phyloP scores from a whole-genome alignment of 2,113 vertebrate species.

The Scophthalmus maximus region DNA sequence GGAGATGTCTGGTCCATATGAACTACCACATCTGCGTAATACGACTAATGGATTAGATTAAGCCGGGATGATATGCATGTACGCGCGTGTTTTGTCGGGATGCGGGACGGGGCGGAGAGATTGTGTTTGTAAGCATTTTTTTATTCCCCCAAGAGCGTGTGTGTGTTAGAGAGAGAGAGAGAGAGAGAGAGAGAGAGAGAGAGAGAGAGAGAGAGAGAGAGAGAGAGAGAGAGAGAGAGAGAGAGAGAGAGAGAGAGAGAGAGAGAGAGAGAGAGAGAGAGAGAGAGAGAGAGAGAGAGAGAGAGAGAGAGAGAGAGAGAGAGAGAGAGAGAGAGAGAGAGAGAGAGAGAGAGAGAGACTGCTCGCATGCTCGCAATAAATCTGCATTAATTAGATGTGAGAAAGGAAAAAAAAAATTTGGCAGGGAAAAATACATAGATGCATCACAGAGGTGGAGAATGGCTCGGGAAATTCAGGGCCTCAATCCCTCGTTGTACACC shows the following conservation, averaged over 20 bases:
- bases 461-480: background rate
- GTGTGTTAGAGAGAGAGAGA: constrained; percentile 3
- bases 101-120: constrained; percentile 42
- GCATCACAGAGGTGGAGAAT: constrained; percentile 23
- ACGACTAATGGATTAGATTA: constrained; percentile 79
- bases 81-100: constrained; percentile 6
- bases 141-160: constrained; percentile 32
- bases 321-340: background rate
- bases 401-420: constrained; percentile 33
- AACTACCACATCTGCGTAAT: constrained; percentile 63
- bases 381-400: constrained; percentile 56
- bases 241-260: background rate
- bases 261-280: background rate
- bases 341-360: background rate
- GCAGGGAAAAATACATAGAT: constrained; percentile 27
- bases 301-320: background rate
- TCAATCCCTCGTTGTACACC: constrained; percentile 1
- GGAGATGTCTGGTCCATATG: constrained; percentile 48
- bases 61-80: constrained; percentile 55
- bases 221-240: background rate
- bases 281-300: background rate
- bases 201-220: background rate
- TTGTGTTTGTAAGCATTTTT: constrained; percentile 63
- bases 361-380: constrained; percentile 51
- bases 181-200: background rate